Evolutionary conservation across 1,140 invertebrate genomes (phyloP).

Genomic region (Atta colombica): DNA sequence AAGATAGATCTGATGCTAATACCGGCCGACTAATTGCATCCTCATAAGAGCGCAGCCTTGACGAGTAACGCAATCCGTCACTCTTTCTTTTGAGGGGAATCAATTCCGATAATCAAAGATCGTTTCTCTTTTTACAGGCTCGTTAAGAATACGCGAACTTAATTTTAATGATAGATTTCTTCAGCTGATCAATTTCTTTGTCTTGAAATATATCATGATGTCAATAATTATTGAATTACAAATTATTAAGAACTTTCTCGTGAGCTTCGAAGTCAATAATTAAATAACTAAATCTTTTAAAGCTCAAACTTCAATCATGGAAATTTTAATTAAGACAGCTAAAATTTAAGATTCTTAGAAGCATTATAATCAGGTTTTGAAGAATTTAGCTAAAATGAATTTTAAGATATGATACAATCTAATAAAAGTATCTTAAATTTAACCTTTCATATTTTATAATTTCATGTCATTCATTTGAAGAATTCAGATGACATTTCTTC

Average conservation of each 20-base stretch:
- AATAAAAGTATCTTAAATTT: background rate
- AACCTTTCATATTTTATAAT: background rate
- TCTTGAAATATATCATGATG: background rate
- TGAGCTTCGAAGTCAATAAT: background rate
- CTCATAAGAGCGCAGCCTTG: constrained; percentile 62
- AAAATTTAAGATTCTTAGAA: constrained; percentile 22
- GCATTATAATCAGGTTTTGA: background rate
- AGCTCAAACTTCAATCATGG: background rate
- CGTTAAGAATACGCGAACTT: background rate
- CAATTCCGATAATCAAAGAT: constrained; percentile 29
- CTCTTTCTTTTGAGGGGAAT: constrained; percentile 27
- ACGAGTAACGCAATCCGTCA: constrained; percentile 37
- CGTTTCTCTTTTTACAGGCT: background rate
- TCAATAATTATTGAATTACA: background rate
- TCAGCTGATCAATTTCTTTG: background rate
- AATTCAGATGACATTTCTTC: no score
- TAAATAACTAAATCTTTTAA: constrained; percentile 5
- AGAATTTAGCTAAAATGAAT: background rate
- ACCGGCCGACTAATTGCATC: constrained; percentile 76
- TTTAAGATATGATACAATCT: background rate
- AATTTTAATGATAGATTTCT: constrained; percentile 19
- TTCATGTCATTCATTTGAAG: background rate
- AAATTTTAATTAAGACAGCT: constrained; percentile 10
- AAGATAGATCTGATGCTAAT: constrained; percentile 81
- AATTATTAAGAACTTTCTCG: background rate